Evolutionary conservation across 2,797 vertebrate genomes (phyloP), one percentile per base, ranked within the genome.

Genomic region (Coracias cyanogaster): DNA sequence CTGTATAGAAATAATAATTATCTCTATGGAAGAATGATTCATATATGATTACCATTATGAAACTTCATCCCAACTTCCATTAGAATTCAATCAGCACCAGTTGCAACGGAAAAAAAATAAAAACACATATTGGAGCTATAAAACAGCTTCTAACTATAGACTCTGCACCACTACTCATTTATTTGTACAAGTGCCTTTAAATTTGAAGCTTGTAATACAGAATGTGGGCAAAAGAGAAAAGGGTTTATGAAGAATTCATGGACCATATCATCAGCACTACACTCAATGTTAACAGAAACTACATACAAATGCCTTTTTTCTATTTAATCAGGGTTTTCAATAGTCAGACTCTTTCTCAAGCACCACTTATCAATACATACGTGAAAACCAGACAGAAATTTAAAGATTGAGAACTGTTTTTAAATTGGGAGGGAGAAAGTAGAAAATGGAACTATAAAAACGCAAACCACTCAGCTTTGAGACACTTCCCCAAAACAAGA

Each of bases 11-110:
- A 72, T 65, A 94, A 65, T 87, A 87, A 91, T 91, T 91, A 90
- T 77, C 33, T 61, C 49, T 55, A 55, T 33, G 58, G 86, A 93
- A 87, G 54, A 85, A 88, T 88, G 82, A 93, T 80, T 93, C 88
- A 85, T 82, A 46, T 16, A 80, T 33, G 28, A 85, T 89, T 67
- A 71, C 45, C 21, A 83, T 15, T 3, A 2, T 33, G 33, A 33
- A 93, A 83, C 33, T 48, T 67, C n/a, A 89, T 35, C 73, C 37
- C 81, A 67, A 31, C 78, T 71, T 84, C 66, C 49, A 89, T 37
- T 52, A 79, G 69, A 89, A 65, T 74, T 84, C 57, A 90, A 86
- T 71, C 77, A 82, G 70, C 43, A 78, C 12, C 45, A 80, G 8
- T 89, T 57, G 45, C 29, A 74, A 76, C 15, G 58, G 57, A 65